Percentiles rank a stretch among this genome's conserved stretches.
These are phyloP conservation scores for Marasmarcha lunaedactyla DNA, from an alignment of 2,888 invertebrate genomes.

Conservation along the genomic window DNA sequence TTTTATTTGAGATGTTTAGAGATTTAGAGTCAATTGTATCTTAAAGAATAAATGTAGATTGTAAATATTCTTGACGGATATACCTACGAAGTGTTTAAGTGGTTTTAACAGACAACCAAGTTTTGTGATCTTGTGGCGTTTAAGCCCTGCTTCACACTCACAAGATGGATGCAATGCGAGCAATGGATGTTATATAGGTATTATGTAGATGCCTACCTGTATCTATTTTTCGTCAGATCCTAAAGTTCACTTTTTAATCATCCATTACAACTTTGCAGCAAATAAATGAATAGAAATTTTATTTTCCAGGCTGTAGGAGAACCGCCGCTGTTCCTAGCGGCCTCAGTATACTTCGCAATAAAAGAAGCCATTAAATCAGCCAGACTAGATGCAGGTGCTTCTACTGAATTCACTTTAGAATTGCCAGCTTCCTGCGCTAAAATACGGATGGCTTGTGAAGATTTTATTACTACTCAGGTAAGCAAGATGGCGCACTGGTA, in stretches of 20 bases:
- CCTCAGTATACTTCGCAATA: conserved; percentile 89
- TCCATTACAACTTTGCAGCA: no score
- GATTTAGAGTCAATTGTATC: no score
- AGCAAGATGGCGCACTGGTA: neutral
- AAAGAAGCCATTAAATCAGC: conserved; percentile 87
- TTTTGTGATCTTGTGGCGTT: no score
- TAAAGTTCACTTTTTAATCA: no score
- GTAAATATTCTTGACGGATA: no score
- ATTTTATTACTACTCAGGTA: conserved; percentile 83
- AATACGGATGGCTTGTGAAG: conserved; percentile 90
- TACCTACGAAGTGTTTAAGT: no score
- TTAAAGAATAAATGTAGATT: no score
- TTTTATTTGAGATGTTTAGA: no score
- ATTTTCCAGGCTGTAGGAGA: conserved; percentile 88
- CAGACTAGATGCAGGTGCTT: conserved; percentile 74
- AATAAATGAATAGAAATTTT: no score
- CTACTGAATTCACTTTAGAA: conserved; percentile 73
- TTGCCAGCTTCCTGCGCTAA: conserved; percentile 90
- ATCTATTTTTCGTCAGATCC: no score
- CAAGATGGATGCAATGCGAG: neutral
- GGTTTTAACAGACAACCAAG: no score
- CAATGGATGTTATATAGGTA: neutral
- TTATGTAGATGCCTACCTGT: no score
- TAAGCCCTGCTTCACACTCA: neutral
- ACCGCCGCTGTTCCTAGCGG: conserved; percentile 91